Base-by-base conservation (phyloP, 2,888 invertebrate genomes). In the Herminia tarsipennalis region DNA sequence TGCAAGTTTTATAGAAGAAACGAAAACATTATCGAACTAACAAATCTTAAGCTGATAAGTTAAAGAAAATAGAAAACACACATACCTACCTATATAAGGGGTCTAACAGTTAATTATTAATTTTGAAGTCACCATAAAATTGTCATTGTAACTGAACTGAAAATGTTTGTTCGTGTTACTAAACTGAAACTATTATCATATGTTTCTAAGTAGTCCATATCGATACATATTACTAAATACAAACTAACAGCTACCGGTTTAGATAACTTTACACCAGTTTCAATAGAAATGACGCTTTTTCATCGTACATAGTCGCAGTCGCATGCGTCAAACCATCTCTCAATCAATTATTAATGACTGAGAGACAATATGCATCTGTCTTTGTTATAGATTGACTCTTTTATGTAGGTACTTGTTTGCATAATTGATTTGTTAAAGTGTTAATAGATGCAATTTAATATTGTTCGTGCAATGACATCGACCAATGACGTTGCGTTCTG, bases 271-370 rank as follows among this genome's bases (percentile, higher is more conserved):
- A 28, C 36, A 36, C 29, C 29, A 38, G 14, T 42, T 48, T 45
- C 28, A 30, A 61, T 47, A 25, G 25, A n/a, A n/a, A 34, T 29
- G 3, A 47, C 39, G 56, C 51, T 34, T 55, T 60, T 65, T 46
- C 13, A 60, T 65, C 24, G 49, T 43, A 38, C n/a, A 25, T 5
- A 3, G 5, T 22, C 16, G 1, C 12, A 4, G 1, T 17, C 13
- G 18, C 32, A 30, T 47, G 27, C 38, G 32, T 60, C 43, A 39
- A 43, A n/a, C n/a, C n/a, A n/a, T n/a, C 38, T 34, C 46, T 28
- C 39, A 51, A 61, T 51, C 25, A 40, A 34, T 10, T 17, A 9
- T 33, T 16, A 24, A 32, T 13, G 12, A 6, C 5, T 9, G 20
- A 29, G 13, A 10, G 27, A n/a, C n/a, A n/a, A n/a, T n/a, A n/a